These are phyloP conservation scores for Apamea anceps DNA, from an alignment of 2,888 invertebrate species.

Conservation along the genomic window DNA sequence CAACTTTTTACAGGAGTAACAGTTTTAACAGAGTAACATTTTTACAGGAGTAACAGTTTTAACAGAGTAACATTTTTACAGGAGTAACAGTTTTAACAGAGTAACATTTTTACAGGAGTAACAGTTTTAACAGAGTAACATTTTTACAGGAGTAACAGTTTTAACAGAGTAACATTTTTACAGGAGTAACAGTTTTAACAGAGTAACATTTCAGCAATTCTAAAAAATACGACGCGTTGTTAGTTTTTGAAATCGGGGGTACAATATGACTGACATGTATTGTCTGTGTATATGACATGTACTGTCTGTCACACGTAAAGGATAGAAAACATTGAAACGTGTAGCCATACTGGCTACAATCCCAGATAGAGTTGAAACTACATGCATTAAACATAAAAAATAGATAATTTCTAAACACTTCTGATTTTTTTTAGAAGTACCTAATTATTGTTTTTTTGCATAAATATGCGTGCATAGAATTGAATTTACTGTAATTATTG, in stretches of 20 bases:
- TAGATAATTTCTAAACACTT: conserved; percentile 36
- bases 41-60: not conserved
- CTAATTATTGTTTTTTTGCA: conserved; percentile 24
- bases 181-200: not conserved
- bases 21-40: no score
- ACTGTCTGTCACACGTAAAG: not conserved
- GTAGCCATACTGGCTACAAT: not conserved
- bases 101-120: not conserved
- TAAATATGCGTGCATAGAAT: not conserved
- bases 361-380: conserved; percentile 46
- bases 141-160: not conserved
- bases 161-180: no score
- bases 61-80: no score
- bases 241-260: not conserved
- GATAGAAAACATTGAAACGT: conserved; percentile 6
- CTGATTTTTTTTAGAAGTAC: conserved; percentile 26
- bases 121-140: no score
- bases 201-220: not conserved
- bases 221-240: not conserved
- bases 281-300: not conserved
- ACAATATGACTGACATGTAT: not conserved
- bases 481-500: not conserved
- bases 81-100: no score
- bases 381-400: conserved; percentile 52
- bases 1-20: not conserved